Conservation (phyloP, 1,140 invertebrate genomes). For the Trichonephila clavata region DNA sequence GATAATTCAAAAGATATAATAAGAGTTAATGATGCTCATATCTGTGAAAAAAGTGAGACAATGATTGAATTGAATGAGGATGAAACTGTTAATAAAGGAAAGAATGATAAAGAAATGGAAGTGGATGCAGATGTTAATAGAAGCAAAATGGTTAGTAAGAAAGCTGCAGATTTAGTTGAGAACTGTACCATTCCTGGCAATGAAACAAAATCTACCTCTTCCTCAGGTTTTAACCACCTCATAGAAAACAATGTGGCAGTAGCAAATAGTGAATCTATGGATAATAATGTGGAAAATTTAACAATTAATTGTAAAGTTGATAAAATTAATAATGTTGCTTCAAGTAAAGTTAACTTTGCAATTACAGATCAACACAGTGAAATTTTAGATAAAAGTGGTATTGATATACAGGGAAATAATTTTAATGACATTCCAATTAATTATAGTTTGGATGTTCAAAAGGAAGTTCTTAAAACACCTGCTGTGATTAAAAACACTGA, state of each 20-base stretch:
- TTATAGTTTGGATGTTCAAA: background rate
- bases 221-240: conserved; percentile 6
- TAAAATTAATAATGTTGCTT: conserved; percentile 8
- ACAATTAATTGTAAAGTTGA: background rate
- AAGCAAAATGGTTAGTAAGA: background rate
- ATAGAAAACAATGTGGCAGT: background rate
- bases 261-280: conserved; percentile 15
- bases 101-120: background rate
- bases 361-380: background rate
- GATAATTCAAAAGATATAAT: background rate
- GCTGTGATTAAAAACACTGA: background rate
- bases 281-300: background rate
- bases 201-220: conserved; percentile 38
- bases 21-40: background rate
- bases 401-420: conserved; percentile 6
- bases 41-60: background rate
- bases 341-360: background rate
- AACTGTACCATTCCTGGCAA: background rate
- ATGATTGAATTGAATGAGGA: background rate
- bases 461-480: background rate
- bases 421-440: background rate
- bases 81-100: background rate
- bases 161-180: conserved; percentile 21
- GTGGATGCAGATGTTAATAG: background rate
- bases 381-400: background rate